Base-by-base conservation (phyloP, 2,888 invertebrate species). In the Carpatolechia fugitivella region DNA sequence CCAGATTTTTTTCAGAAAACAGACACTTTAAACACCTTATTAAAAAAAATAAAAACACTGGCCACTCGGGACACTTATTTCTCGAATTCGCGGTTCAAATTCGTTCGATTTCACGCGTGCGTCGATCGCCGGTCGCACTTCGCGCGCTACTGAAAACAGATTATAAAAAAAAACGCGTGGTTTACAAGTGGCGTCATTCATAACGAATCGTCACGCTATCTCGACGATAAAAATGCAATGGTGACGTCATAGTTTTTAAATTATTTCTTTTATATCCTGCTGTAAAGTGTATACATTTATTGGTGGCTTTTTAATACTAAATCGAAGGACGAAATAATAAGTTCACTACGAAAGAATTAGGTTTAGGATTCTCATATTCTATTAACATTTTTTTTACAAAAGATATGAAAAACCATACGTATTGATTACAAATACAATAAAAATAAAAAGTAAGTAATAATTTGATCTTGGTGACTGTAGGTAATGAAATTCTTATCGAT, bases 91-190 rank as follows among this genome's bases (percentile, higher is more conserved):
- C 62, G 66, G 63, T 74, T 71, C 65, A 66, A 70, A 76, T 62
- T 71, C 66, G 69, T 62, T 69, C 71, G 65, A 52, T 44, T 48
- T 54, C 56, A 60, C 68, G 70, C 78, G 74, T 66, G 74, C 89
- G 89, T 85, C 83, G 76, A 57, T 72, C 75, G 77, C 76, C 76
- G 60, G 68, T 71, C 76, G 78, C 69, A 68, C 84, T 78, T 82
- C 75, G 80, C 81, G 85, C 76, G 76, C 68, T 75, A 88, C 88
- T 88, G 71, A 80, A 50, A 78, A 79, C 69, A 57, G 64, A 71
- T 69, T 35, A 35, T 30, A 49, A 49, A 49, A 49, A 49, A 49
- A 49, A 49, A 49, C 48, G 48, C 73, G 76, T 20, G 24, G 44
- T n/a, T 11, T 44, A 11, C 16, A 20, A 41, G 40, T 10, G 10